Evolutionary conservation across 2,113 vertebrate species (phyloP), one percentile per base, ranked within the genome.

Genomic region (Corythornis vintsioides): DNA sequence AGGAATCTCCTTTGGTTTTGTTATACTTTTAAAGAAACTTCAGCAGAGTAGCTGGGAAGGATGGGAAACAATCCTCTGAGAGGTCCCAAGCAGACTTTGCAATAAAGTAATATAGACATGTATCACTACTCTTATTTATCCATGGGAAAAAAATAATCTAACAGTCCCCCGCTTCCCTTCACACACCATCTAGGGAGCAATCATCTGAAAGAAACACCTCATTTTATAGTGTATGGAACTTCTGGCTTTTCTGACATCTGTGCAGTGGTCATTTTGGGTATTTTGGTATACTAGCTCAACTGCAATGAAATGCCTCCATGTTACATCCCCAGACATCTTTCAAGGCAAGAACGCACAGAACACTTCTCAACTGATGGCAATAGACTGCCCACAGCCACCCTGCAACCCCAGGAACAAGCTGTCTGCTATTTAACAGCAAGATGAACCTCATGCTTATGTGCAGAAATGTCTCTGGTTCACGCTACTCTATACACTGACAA

Each of bases 81-180:
- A 84, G 19, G 64, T 59, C 72, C 71, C 92, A 75, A 86, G 38
- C 56, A 79, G 50, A 87, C 53, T 77, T 26, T 53, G 61, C 19
- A 77, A 47, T 47, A 61, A 0, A 87, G 28, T 64, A 57, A 76
- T 15, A 59, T 57, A 86, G 45, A 72, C 6, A 47, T 7, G 24
- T 7, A 85, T 47, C 69, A 83, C 73, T 90, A 38, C 52, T 78
- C 66, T 73, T 33, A 87, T 88, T 92, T 63, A 89, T 19, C 45
- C 42, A 59, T 28, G 13, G 48, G 87, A 88, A 70, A 80, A 11
- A 81, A 81, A n/a, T 22, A 73, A 35, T 69, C 79, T 79, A 90
- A 73, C 75, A 94, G 88, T 85, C 85, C 72, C 80, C 88, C 59
- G 33, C 53, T 92, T 88, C 47, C 89, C 88, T 71, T 92, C 90